These are phyloP conservation scores for Limnephilus marmoratus DNA, from an alignment of 2,888 invertebrate species.

Conservation along the genomic window DNA sequence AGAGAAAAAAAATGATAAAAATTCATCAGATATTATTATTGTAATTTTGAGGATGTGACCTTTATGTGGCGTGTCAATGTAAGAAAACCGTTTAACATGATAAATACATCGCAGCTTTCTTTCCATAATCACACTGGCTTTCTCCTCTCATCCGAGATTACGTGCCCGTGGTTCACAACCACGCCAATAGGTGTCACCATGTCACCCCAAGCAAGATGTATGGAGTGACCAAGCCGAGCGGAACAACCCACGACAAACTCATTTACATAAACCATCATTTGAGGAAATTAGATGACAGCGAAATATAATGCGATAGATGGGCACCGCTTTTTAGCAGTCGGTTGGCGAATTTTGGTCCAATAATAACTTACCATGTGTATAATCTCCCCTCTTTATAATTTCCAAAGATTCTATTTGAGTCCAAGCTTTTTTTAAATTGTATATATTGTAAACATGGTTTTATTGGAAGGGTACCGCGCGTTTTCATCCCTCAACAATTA, in stretches of 20 bases:
- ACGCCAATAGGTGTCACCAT: conserved; percentile 10
- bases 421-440: too few relatives aligned
- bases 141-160: neutral
- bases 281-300: neutral
- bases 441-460: too few relatives aligned
- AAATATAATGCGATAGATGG: neutral
- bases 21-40: neutral
- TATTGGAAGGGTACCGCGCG: too few relatives aligned
- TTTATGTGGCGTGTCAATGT: neutral
- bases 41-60: neutral
- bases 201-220: neutral
- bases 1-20: neutral
- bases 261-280: neutral
- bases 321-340: neutral
- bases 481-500: too few relatives aligned
- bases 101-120: neutral
- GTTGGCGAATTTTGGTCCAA: too few relatives aligned
- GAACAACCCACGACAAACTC: neutral
- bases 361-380: too few relatives aligned
- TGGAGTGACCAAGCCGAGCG: conserved; percentile 14
- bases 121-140: neutral
- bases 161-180: neutral
- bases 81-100: neutral
- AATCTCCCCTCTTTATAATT: too few relatives aligned
- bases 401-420: too few relatives aligned